Percentiles rank a stretch among this genome's conserved stretches.
phyloP scores from a whole-genome alignment of 2,113 vertebrate genomes.

The Eleginops maclovinus region DNA sequence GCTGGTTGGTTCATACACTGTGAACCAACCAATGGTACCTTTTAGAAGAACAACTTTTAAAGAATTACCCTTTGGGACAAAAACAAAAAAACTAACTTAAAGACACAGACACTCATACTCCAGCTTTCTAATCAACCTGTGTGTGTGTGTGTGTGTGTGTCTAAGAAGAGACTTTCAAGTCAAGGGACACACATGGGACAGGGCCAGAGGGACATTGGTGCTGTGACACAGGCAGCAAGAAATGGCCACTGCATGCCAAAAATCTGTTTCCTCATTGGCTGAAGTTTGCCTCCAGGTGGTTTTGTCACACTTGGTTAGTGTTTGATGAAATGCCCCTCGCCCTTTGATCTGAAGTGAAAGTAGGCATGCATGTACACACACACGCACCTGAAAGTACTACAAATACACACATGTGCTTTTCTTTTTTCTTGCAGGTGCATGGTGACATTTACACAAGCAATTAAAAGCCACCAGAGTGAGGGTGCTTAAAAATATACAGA shows the following conservation, averaged over 20 bases:
- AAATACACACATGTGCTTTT: background rate
- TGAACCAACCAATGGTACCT: background rate
- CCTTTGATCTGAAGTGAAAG: slow-evolving; percentile 64
- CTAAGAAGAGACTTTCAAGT: slow-evolving; percentile 43
- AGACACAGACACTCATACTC: slow-evolving; percentile 41
- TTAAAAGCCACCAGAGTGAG: slow-evolving; percentile 18
- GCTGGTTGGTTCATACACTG: background rate
- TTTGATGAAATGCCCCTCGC: slow-evolving; percentile 66
- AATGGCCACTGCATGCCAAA: slow-evolving; percentile 57
- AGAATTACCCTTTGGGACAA: slow-evolving; percentile 2
- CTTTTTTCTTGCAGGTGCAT: background rate
- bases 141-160: slow-evolving; percentile 5
- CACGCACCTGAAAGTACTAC: background rate
- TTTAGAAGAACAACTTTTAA: slow-evolving; percentile 13
- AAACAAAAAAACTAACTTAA: background rate
- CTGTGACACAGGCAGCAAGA: slow-evolving; percentile 41
- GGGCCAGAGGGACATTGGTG: slow-evolving; percentile 38
- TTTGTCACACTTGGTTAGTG: slow-evolving; percentile 68
- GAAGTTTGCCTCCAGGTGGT: slow-evolving; percentile 63
- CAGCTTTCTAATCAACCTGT: slow-evolving; percentile 6
- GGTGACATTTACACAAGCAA: slow-evolving; percentile 13
- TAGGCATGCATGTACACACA: background rate
- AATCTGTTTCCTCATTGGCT: slow-evolving; percentile 60
- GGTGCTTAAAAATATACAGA: background rate
- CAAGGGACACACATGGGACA: slow-evolving; percentile 30